Evolutionary conservation across 2,888 invertebrate genomes (phyloP), one percentile per base, ranked within the genome.

Genomic region (Trachelus tabidus): DNA sequence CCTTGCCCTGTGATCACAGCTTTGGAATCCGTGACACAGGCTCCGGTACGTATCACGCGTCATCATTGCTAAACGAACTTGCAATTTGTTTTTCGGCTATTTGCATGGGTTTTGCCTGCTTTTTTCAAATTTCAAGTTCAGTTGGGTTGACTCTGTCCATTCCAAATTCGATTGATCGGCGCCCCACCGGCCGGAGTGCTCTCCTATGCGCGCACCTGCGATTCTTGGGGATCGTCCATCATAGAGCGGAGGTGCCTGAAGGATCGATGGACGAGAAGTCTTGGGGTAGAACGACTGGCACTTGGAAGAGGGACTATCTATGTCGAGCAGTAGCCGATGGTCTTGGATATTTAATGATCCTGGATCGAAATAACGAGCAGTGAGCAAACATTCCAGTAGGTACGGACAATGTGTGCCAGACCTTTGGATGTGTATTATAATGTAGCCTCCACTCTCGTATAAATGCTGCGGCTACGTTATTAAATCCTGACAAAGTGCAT

Each of bases 331-430:
- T 56, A 23, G 56, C 56, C 56, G 56, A 56, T 23, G 56, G 2
- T 56, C 56, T 11, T 71, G 71, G 71, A 71, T 71, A 71, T 71
- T 71, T 71, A 31, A 71, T 71, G 71, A 71, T 34, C 31, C 33
- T 34, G 71, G 71, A 71, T 71, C 71, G 71, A 71, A 71, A 31
- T 71, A 71, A 31, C 71, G 12, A 71, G 12, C 34, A 34, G 71
- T 71, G 12, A 31, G 33, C 71, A 12, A 31, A 34, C 34, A 31
- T 71, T 15, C 12, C 4, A 56, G 2, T 56, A 23, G 56, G 23
- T 56, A 56, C 0, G 9, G 56, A 6, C 40, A 12, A 35, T 2
- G 56, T 56, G 23, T 23, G 9, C 56, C 40, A 40, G 40, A 56
- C 9, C 2, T 56, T 6, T 56, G 23, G 6, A 56, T 23, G 2